phyloP scores from a whole-genome alignment of 2,888 invertebrate genomes.

The Phengaris arion region DNA sequence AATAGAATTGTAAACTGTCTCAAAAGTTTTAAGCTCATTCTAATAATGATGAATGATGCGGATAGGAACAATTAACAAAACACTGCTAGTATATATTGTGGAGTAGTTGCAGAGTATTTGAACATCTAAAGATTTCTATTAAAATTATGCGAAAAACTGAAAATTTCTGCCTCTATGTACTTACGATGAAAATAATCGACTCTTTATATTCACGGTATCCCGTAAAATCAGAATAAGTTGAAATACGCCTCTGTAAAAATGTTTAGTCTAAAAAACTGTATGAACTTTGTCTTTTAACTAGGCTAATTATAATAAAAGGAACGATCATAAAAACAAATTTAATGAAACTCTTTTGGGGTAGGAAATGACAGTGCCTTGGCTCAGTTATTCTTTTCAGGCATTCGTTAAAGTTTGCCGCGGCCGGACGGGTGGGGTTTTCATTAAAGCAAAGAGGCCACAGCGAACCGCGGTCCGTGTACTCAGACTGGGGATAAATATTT shows the following conservation, averaged over 20 bases:
- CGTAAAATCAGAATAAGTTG: not conserved
- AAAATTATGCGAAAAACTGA: not conserved
- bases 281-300: not conserved
- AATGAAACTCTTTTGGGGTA: constrained; percentile 36
- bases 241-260: not conserved
- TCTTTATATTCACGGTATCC: not conserved
- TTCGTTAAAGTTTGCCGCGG: constrained; percentile 62
- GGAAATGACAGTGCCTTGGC: constrained; percentile 51
- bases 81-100: not conserved
- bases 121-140: not conserved
- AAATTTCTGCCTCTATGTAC: too few relatives aligned
- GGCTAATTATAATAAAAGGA: constrained; percentile 51
- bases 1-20: not conserved
- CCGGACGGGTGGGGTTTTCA: constrained; percentile 65
- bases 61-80: not conserved
- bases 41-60: not conserved
- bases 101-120: too few relatives aligned
- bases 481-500: constrained; percentile 70
- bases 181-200: too few relatives aligned
- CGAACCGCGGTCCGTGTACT: constrained; percentile 54
- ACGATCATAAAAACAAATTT: constrained; percentile 34
- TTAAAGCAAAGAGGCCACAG: constrained; percentile 72
- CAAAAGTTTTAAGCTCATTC: not conserved
- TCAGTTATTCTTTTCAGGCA: constrained; percentile 57
- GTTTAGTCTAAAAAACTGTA: not conserved